phyloP scores from a whole-genome alignment of 2,888 invertebrate species.

The Plagodis pulveraria region DNA sequence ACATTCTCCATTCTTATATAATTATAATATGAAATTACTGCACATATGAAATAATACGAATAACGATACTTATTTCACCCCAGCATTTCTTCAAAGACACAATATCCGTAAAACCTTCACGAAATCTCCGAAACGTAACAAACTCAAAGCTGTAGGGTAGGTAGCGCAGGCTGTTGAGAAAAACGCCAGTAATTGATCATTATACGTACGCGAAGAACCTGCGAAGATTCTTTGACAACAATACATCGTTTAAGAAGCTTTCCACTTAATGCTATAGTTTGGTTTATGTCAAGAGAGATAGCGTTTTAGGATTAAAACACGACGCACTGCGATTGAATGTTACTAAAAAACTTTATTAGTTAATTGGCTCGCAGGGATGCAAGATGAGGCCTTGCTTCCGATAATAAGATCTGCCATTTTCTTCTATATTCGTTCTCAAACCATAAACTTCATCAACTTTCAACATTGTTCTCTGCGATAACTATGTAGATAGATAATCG shows the following conservation, averaged over 20 bases:
- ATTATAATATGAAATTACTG: not conserved
- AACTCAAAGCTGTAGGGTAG: constrained; percentile 20
- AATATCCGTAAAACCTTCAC: constrained; percentile 4
- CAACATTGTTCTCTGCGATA: no score
- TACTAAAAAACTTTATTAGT: no score
- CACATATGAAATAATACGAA: not conserved
- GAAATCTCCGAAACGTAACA: constrained; percentile 19
- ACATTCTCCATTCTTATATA: no score
- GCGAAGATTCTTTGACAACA: constrained; percentile 23
- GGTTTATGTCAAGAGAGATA: constrained; percentile 2
- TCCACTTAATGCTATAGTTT: constrained; percentile 22
- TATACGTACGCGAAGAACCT: constrained; percentile 17
- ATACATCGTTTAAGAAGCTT: constrained; percentile 37
- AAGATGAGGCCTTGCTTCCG: no score
- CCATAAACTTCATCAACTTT: no score
- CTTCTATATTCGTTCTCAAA: no score
- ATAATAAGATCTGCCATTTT: no score
- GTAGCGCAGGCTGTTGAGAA: constrained; percentile 14
- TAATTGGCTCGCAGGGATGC: no score
- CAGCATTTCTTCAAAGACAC: constrained; percentile 1
- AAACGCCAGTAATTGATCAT: constrained; percentile 35
- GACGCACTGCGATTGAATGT: no score
- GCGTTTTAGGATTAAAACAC: not conserved
- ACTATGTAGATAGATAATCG: no score
- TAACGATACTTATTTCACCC: not conserved